These are phyloP conservation scores for Anolis apletophallus DNA, from an alignment of 2,797 vertebrate genomes.

Conservation along the genomic window DNA sequence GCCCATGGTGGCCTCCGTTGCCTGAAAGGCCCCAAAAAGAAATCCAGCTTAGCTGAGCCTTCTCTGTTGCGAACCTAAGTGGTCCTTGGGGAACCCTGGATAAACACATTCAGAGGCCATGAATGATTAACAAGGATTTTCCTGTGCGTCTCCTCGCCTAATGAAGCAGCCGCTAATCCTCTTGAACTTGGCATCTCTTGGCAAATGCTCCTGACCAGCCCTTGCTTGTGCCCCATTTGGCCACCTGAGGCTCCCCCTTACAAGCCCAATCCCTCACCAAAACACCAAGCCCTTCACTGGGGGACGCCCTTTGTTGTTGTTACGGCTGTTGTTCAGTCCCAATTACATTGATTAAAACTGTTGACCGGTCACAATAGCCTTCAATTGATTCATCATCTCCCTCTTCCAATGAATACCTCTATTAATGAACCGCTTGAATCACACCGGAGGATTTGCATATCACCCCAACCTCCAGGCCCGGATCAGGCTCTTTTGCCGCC, in stretches of 20 bases:
- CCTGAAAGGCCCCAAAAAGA: conserved; percentile 64
- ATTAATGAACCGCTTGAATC: not conserved
- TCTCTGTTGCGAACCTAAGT: conserved; percentile 55
- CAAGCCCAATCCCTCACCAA: not conserved
- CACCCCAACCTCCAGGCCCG: not conserved
- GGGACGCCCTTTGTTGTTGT: not conserved
- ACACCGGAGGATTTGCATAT: not conserved
- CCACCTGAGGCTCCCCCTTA: not conserved
- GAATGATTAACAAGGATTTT: conserved; percentile 54
- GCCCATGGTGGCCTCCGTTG: conserved; percentile 59
- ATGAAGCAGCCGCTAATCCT: conserved; percentile 46
- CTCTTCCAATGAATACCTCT: not conserved
- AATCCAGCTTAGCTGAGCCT: conserved; percentile 65
- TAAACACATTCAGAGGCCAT: conserved; percentile 60
- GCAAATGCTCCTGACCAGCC: not conserved
- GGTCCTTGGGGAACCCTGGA: conserved; percentile 52
- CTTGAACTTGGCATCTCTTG: conserved; percentile 12
- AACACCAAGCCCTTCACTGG: rapidly evolving
- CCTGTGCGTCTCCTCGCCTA: conserved; percentile 45
- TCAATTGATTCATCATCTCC: conserved; percentile 6
- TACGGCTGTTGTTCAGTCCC: not conserved
- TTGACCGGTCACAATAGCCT: not conserved
- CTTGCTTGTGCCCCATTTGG: too few species aligned
- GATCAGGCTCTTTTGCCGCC: too few species aligned
- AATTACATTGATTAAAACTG: not conserved